Evolutionary conservation across 2,113 vertebrate genomes (phyloP).

Genomic region (Ploceus nigricollis): DNA sequence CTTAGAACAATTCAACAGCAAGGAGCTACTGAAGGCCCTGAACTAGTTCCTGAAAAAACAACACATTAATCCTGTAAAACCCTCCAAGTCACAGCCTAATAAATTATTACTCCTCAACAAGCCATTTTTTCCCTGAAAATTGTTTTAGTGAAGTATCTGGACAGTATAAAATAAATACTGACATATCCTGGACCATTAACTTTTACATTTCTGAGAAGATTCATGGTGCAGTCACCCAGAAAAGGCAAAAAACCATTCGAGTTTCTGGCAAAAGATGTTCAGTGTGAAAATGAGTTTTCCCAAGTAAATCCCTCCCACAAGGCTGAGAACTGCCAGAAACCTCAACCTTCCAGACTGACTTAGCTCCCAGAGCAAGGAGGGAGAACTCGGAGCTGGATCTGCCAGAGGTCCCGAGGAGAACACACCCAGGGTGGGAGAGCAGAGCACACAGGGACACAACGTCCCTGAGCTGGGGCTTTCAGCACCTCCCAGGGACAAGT

Average conservation of each 20-base stretch:
- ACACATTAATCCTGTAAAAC: not conserved
- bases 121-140: not conserved
- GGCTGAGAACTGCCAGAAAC: not conserved
- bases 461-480: not conserved
- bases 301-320: too few relatives aligned
- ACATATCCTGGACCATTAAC: not conserved
- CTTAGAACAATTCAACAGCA: not conserved
- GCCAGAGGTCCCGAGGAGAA: accelerated
- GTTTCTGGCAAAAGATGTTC: not conserved
- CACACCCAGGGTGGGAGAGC: accelerated
- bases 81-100: not conserved
- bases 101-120: not conserved
- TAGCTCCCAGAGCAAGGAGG: not conserved
- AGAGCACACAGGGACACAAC: not conserved
- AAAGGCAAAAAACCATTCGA: not conserved
- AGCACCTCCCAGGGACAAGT: not conserved
- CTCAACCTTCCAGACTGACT: not conserved
- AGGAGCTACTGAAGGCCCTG: not conserved
- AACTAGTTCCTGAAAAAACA: not conserved
- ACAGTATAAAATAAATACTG: not conserved
- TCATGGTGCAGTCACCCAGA: not conserved
- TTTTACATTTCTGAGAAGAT: not conserved
- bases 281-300: not conserved
- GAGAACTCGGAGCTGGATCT: not conserved
- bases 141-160: not conserved